A percentile compares a stretch with the other conserved stretches of the same genome.
phyloP scores from a whole-genome alignment of 1,140 invertebrate genomes.

The Metaphire vulgaris region DNA sequence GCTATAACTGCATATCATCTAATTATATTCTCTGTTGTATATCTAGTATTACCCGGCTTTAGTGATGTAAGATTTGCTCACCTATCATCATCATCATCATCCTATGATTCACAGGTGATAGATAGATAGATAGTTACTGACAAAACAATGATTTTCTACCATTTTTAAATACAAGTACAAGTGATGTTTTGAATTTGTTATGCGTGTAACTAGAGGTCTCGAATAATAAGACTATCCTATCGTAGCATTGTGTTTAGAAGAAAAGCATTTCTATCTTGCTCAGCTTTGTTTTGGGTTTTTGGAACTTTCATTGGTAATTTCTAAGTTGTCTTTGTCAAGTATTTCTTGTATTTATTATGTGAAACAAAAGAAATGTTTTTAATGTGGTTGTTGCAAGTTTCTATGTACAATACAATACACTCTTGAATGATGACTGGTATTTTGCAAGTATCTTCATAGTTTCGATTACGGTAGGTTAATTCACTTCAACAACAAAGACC shows the following conservation, averaged over 20 bases:
- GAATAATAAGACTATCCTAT: background rate
- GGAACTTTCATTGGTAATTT: background rate
- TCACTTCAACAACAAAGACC: too few species aligned
- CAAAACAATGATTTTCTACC: background rate
- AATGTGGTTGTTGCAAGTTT: too few species aligned
- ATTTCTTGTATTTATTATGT: constrained; percentile 3
- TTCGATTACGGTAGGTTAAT: too few species aligned
- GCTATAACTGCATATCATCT: background rate
- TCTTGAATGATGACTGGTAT: too few species aligned
- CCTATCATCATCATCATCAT: background rate
- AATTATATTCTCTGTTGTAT: background rate
- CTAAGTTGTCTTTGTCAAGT: background rate
- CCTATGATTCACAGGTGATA: background rate
- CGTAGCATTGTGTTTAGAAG: background rate
- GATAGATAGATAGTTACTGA: background rate
- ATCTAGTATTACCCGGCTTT: background rate
- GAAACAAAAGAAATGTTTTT: too few species aligned
- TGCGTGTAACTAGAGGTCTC: background rate
- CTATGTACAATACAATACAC: too few species aligned
- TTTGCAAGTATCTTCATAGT: too few species aligned
- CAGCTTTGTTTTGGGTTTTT: background rate
- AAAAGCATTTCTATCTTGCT: background rate
- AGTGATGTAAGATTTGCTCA: background rate
- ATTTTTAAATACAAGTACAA: too few species aligned
- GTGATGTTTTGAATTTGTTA: too few species aligned